Percentiles rank a stretch among this genome's conserved stretches.
Evolutionary conservation across 2,113 vertebrate genomes (phyloP).

Genomic region (Copsychus sechellarum): DNA sequence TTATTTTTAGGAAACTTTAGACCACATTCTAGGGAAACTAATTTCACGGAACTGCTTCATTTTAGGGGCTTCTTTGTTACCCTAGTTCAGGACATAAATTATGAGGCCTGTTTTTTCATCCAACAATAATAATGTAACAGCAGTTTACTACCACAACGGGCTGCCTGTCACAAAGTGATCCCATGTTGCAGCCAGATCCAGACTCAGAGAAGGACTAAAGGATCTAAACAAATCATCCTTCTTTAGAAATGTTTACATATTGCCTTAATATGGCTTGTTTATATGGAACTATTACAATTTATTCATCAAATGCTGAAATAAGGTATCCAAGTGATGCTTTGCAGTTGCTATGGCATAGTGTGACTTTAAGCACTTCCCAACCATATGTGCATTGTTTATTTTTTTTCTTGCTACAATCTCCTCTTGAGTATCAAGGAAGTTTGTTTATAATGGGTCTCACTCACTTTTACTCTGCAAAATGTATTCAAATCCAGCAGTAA

Average conservation of each 20-base stretch:
- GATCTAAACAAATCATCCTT: not conserved
- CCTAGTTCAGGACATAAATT: not conserved
- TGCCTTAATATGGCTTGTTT: not conserved
- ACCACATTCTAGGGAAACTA: not conserved
- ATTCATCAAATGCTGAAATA: not conserved
- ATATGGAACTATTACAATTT: not conserved
- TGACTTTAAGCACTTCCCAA: not conserved
- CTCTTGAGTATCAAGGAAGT: not conserved
- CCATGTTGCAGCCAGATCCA: not conserved
- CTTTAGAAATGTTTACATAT: not conserved
- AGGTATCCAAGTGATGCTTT: not conserved
- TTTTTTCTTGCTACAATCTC: not conserved
- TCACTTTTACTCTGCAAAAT: not conserved
- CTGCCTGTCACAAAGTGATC: not conserved
- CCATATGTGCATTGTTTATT: fast-evolving
- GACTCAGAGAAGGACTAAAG: not conserved
- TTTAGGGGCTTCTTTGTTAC: not conserved
- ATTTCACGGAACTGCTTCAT: not conserved
- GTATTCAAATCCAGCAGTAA: not conserved
- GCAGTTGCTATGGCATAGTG: not conserved
- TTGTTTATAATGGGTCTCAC: not conserved
- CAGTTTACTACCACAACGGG: not conserved
- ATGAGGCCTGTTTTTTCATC: not conserved
- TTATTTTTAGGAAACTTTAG: not conserved
- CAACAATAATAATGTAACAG: not conserved